phyloP scores from a whole-genome alignment of 1,140 invertebrate genomes.

The Penaeus vannamei region DNA sequence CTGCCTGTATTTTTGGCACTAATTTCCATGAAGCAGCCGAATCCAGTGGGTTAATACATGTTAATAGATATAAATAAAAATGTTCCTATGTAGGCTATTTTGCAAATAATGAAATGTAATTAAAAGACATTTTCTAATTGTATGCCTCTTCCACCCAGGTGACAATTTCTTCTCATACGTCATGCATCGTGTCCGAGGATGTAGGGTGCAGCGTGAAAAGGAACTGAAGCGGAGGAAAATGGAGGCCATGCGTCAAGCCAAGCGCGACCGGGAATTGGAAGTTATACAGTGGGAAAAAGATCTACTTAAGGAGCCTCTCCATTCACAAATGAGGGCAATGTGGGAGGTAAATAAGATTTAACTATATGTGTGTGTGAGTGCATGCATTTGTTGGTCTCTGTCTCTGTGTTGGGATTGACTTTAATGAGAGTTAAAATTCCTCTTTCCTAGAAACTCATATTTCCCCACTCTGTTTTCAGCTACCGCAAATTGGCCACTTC shows the following conservation, averaged over 20 bases:
- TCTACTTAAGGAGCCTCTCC: slow-evolving; percentile 69
- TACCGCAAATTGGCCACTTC: slow-evolving; percentile 77
- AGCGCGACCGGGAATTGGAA: slow-evolving; percentile 71
- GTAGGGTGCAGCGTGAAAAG: slow-evolving; percentile 70
- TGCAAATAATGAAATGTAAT: no score
- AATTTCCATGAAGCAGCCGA: no score
- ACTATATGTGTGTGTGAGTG: no score
- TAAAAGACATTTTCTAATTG: background rate
- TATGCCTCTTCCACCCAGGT: slow-evolving; percentile 26
- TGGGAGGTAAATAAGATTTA: slow-evolving; percentile 72
- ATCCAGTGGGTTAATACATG: no score
- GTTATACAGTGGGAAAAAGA: slow-evolving; percentile 72
- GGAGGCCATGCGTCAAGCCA: slow-evolving; percentile 70
- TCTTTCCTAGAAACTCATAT: background rate
- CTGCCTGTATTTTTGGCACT: no score
- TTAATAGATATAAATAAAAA: no score
- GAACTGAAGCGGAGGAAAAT: slow-evolving; percentile 70
- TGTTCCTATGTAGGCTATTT: no score
- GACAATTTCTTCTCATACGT: slow-evolving; percentile 69
- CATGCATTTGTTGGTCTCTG: no score
- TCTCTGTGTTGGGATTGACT: no score
- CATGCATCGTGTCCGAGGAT: slow-evolving; percentile 71
- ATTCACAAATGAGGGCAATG: slow-evolving; percentile 71
- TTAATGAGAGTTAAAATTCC: no score
- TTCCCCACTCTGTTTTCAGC: slow-evolving; percentile 60